These are phyloP conservation scores for Dicaeum eximium DNA, from an alignment of 2,113 vertebrate species.

Conservation along the genomic window DNA sequence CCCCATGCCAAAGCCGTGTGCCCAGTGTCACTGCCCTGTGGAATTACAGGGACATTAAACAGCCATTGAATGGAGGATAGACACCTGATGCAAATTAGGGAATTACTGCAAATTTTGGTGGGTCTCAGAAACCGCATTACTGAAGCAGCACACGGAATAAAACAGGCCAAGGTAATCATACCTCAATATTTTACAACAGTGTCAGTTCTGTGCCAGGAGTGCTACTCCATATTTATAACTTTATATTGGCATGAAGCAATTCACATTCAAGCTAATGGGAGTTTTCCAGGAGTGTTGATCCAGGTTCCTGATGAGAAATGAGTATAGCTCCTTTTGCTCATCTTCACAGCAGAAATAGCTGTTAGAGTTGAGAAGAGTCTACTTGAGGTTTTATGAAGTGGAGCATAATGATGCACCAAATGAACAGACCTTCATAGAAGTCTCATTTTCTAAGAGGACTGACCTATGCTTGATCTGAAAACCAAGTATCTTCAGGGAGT, in stretches of 20 bases:
- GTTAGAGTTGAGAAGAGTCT: not conserved
- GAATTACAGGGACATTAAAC: not conserved
- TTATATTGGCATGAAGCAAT: not conserved
- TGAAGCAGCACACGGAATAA: not conserved
- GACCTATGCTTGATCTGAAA: not conserved
- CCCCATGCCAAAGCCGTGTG: not conserved
- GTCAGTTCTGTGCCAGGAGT: constrained; percentile 11
- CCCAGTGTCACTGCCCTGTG: not conserved
- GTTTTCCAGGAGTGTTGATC: constrained; percentile 27
- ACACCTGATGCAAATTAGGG: not conserved
- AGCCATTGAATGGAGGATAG: not conserved
- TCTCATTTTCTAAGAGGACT: not conserved
- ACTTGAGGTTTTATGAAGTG: constrained; percentile 37
- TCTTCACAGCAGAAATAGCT: not conserved
- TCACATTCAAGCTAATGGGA: constrained; percentile 33
- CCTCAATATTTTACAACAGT: not conserved
- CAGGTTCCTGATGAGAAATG: constrained; percentile 39
- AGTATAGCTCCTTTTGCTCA: not conserved
- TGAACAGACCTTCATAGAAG: not conserved
- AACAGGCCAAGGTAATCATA: not conserved
- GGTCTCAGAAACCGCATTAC: not conserved
- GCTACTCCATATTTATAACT: constrained; percentile 54
- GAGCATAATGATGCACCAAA: constrained; percentile 11
- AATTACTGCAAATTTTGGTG: not conserved
- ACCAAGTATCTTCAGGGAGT: not conserved